These are phyloP conservation scores for Eutolmus rufibarbis DNA, from an alignment of 2,888 invertebrate species.

Conservation along the genomic window DNA sequence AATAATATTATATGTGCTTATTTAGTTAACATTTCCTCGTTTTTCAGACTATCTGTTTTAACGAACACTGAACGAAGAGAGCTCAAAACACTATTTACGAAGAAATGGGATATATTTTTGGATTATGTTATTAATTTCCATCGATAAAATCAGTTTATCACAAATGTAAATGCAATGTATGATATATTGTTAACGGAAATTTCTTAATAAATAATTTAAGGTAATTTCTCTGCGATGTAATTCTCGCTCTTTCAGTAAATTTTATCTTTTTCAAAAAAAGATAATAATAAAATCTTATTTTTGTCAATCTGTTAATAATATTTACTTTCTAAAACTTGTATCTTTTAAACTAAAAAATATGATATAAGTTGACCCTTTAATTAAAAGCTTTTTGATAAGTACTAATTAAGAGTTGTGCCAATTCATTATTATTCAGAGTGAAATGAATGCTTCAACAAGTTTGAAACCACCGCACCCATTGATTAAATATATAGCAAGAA, in stretches of 20 bases:
- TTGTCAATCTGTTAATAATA: too few relatives aligned
- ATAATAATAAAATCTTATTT: too few relatives aligned
- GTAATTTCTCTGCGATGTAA: neutral
- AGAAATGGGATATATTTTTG: slow-evolving; percentile 61
- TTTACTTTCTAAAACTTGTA: too few relatives aligned
- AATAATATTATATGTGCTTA: neutral
- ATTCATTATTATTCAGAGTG: too few relatives aligned
- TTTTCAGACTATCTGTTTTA: slow-evolving; percentile 55
- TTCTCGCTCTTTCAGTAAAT: neutral
- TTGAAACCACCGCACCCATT: neutral
- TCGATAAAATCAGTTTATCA: neutral
- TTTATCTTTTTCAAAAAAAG: too few relatives aligned
- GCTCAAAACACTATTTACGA: slow-evolving; percentile 58
- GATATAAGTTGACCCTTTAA: too few relatives aligned
- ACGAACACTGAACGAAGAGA: slow-evolving; percentile 57
- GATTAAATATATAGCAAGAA: neutral
- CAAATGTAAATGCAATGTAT: neutral
- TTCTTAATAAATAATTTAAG: neutral
- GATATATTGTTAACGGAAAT: neutral
- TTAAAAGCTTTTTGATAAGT: too few relatives aligned
- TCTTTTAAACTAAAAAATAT: too few relatives aligned
- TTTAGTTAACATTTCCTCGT: neutral
- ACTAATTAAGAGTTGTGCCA: too few relatives aligned
- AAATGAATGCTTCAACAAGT: too few relatives aligned
- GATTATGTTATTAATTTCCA: slow-evolving; percentile 54